Conservation (phyloP, 1,140 invertebrate species). For the Heliconius hermathena region DNA sequence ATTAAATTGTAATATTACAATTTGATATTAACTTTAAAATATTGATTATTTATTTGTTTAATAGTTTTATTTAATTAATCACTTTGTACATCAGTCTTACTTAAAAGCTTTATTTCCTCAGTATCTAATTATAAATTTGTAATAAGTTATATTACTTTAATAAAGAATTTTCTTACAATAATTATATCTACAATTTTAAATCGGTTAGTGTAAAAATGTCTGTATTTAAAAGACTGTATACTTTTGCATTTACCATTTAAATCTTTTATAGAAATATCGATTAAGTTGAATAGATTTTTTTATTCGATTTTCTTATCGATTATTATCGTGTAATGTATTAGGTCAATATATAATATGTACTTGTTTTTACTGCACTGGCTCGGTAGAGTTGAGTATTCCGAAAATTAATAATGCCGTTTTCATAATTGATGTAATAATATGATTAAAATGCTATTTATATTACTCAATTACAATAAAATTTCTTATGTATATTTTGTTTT, state of each 20-base stretch:
- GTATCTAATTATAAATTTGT: not conserved
- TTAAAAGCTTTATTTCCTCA: slow-evolving; percentile 1
- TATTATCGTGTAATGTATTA: not conserved
- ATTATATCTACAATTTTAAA: not conserved
- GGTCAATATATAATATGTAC: too few species aligned
- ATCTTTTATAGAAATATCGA: not conserved
- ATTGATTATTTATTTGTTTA: not conserved
- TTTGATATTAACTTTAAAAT: too few species aligned
- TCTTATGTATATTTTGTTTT: not conserved
- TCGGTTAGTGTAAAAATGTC: not conserved
- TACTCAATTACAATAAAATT: not conserved
- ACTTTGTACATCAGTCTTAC: not conserved
- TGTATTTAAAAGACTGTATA: not conserved
- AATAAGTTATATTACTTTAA: not conserved
- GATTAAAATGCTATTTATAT: not conserved
- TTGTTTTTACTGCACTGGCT: not conserved
- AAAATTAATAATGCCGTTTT: not conserved
- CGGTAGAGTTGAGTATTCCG: not conserved
- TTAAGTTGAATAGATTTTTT: not conserved
- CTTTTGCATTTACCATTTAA: slow-evolving; percentile 1
- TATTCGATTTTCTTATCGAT: not conserved
- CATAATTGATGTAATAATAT: slow-evolving; percentile 1
- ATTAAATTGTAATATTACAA: too few species aligned
- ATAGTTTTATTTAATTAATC: not conserved
- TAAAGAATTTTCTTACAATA: not conserved